Conservation (phyloP, 2,888 invertebrate genomes). For the Allolobophora icterica region DNA sequence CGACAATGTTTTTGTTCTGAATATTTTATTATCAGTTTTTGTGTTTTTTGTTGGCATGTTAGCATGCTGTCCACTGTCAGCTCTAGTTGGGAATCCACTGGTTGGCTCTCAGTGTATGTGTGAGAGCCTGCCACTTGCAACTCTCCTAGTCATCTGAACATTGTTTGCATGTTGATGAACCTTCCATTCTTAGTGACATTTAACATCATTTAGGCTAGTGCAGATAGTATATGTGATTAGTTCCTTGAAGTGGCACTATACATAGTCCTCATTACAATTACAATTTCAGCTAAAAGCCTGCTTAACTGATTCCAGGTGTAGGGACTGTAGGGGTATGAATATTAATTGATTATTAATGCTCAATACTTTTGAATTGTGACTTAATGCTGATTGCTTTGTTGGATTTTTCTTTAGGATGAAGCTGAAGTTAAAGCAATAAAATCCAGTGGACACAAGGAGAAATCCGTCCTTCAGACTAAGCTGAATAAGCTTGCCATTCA, state of each 20-base stretch:
- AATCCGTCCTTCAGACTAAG: conserved; percentile 97
- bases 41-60: no score
- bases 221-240: neutral
- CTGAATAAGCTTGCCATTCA: conserved; percentile 97
- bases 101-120: neutral
- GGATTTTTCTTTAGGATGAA: neutral
- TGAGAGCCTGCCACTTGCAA: neutral
- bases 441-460: conserved; percentile 61
- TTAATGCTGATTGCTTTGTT: neutral
- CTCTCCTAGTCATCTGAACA: neutral
- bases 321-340: neutral
- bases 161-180: neutral
- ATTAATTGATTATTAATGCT: neutral
- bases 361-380: neutral
- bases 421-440: neutral
- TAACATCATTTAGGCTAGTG: neutral
- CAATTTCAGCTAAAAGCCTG: neutral
- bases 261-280: neutral
- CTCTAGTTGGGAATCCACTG: neutral
- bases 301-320: neutral
- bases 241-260: neutral
- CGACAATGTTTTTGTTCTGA: no score
- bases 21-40: no score
- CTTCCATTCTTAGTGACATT: neutral
- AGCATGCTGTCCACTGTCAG: no score